A percentile compares a stretch with the other conserved stretches of the same genome.
Conservation (phyloP, 2,888 invertebrate genomes). For the Carterocephalus palaemon region DNA sequence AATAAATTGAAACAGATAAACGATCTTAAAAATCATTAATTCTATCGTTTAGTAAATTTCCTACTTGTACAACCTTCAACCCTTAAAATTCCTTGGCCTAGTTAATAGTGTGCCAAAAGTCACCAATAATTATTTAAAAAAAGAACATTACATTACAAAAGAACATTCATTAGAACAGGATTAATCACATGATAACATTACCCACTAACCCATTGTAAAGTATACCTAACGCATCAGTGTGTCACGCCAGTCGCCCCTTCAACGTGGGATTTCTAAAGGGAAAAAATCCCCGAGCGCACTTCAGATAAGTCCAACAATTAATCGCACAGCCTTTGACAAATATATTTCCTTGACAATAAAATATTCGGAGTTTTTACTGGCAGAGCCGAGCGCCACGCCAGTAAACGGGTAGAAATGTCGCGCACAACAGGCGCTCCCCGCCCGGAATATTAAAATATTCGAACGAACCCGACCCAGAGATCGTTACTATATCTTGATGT, state of each 20-base stretch:
- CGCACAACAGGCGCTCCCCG: constrained; percentile 64
- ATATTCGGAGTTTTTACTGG: constrained; percentile 70
- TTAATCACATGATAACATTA: neutral
- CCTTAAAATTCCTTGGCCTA: too few species aligned
- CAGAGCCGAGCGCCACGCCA: constrained; percentile 49
- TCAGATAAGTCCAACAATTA: constrained; percentile 62
- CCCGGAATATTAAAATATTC: constrained; percentile 68
- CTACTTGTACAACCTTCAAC: too few species aligned
- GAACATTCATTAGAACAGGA: constrained; percentile 13
- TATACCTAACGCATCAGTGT: constrained; percentile 30
- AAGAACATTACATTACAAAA: constrained; percentile 19
- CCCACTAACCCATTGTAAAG: constrained; percentile 13
- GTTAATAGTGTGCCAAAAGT: too few species aligned
- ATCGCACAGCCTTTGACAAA: constrained; percentile 69
- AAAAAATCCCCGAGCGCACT: constrained; percentile 46
- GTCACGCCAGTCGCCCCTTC: too few species aligned
- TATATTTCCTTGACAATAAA: constrained; percentile 75
- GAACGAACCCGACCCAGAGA: constrained; percentile 47
- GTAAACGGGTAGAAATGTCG: constrained; percentile 69
- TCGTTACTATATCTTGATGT: constrained; percentile 56
- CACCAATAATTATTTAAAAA: too few species aligned
- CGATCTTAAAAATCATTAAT: too few species aligned
- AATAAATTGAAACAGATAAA: too few species aligned
- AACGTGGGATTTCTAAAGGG: constrained; percentile 38
- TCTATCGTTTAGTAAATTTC: too few species aligned